Base-by-base conservation (phyloP, 2,113 vertebrate genomes). In the Cnemophilus loriae region DNA sequence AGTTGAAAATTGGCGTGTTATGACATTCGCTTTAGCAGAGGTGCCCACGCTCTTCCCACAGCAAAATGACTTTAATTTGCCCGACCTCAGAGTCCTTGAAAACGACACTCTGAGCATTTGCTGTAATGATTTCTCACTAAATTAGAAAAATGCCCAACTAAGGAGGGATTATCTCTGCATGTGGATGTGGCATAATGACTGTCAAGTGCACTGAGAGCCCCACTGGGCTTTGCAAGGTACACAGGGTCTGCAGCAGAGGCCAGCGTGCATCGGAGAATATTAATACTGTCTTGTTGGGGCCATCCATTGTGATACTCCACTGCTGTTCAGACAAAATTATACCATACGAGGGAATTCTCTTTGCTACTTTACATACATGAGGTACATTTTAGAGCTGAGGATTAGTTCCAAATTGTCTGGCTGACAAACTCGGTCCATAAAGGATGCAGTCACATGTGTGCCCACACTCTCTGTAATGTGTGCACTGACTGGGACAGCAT, bases 131-230 rank as follows among this genome's bases (percentile, higher is more conserved):
- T 97, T 96, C 95, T 96, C 92, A 96, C 96, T 96, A 95, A 97
- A 97, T 97, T 95, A 96, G 95, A 96, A 96, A 97, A 97, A 96
- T 96, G 93, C 93, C 85, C 95, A 97, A 96, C 96, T 97, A 97
- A 97, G 95, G 93, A 96, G 93, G 92, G 92, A 97, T 97, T 97
- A 95, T 96, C 87, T 96, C 95, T 96, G 93, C 85, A 94, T 97
- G 95, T 94, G 92, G 92, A 96, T 97, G 95, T 84, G 92, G 90
- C 92, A 92, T 97, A 96, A 97, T 97, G 95, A 95, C 92, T 96
- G 92, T 94, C 93, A 84, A 97, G 96, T 96, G 83, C 90, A 90
- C 96, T 96, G 95, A 96, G 93, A 95, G 96, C 90, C 93, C 93
- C 96, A 88, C 63, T 88, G 95, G 92, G 87, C 85, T 95, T 95